A percentile compares a stretch with the other conserved stretches of the same genome.
phyloP scores from a whole-genome alignment of 2,888 invertebrate species.

The Leptura quadrifasciata region DNA sequence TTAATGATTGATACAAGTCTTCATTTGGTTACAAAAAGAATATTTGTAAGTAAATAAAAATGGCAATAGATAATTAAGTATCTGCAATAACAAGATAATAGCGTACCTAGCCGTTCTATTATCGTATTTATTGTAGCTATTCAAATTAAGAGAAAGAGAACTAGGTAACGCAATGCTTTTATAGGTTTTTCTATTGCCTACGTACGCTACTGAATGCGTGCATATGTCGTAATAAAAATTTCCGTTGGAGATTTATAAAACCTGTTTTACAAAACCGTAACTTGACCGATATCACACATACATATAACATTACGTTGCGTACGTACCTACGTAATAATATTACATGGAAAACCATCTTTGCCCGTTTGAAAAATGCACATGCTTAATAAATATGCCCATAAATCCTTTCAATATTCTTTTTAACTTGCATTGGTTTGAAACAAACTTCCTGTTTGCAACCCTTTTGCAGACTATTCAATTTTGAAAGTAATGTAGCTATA shows the following conservation, averaged over 20 bases:
- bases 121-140: too few relatives aligned
- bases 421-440: not conserved
- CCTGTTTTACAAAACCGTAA: conserved; percentile 35
- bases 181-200: too few relatives aligned
- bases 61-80: too few relatives aligned
- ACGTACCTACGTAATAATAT: not conserved
- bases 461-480: not conserved
- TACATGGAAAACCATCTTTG: not conserved
- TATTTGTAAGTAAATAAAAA: too few relatives aligned
- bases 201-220: not conserved
- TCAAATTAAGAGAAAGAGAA: too few relatives aligned
- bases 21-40: too few relatives aligned
- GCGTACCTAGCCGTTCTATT: too few relatives aligned
- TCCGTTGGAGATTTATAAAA: conserved; percentile 38
- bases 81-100: too few relatives aligned
- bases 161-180: too few relatives aligned
- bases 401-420: not conserved
- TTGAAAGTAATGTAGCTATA: not conserved
- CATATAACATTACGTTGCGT: not conserved
- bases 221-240: conserved; percentile 32
- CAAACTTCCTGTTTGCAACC: not conserved
- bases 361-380: too few relatives aligned
- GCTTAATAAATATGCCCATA: too few relatives aligned
- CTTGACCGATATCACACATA: conserved; percentile 33
- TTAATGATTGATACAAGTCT: too few relatives aligned